phyloP scores from a whole-genome alignment of 2,113 vertebrate genomes.

The Saimiri boliviensis region DNA sequence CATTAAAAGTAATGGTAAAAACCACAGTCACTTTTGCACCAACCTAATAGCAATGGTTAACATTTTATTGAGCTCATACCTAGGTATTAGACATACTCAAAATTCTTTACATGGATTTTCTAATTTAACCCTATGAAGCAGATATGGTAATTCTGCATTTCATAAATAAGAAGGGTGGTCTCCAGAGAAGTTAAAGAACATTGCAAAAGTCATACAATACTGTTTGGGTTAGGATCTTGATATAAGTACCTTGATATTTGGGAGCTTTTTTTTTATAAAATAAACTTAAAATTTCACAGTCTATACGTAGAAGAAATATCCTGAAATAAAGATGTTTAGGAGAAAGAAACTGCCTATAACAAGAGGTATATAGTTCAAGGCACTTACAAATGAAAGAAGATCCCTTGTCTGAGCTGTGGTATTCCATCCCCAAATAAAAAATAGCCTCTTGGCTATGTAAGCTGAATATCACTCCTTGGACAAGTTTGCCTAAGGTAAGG shows the following conservation, averaged over 20 bases:
- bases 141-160: background rate
- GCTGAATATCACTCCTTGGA: background rate
- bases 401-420: background rate
- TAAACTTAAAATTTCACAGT: background rate
- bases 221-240: background rate
- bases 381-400: background rate
- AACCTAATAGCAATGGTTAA: background rate
- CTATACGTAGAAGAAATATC: background rate
- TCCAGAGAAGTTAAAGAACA: background rate
- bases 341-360: background rate
- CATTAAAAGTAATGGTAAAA: too few relatives aligned
- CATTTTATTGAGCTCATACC: background rate
- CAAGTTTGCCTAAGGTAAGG: background rate
- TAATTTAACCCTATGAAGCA: background rate
- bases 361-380: background rate
- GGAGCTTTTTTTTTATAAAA: background rate
- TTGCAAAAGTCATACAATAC: background rate
- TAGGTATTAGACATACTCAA: background rate
- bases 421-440: background rate
- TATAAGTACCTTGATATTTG: background rate
- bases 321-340: background rate
- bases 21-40: too few relatives aligned
- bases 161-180: background rate
- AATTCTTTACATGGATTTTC: background rate
- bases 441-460: background rate